Base-by-base conservation (phyloP, 2,113 vertebrate genomes). In the Circaetus cinerascens region DNA sequence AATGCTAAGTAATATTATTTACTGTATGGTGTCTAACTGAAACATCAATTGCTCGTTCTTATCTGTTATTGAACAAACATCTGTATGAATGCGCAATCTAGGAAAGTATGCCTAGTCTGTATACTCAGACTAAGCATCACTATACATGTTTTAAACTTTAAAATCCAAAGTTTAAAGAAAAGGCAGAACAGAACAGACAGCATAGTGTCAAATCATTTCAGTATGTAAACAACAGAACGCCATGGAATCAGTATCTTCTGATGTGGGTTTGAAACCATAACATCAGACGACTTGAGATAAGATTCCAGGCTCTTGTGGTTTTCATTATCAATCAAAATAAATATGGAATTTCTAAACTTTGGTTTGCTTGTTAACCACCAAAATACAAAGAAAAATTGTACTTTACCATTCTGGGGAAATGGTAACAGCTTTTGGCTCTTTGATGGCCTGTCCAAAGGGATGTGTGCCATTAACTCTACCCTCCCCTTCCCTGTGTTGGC, bases 211-310 rank as follows among this genome's bases (percentile, higher is more conserved):
- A 46, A 71, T 89, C 9, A 34, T 93, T 89, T 85, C 53, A 87
- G 45, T 89, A 40, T 85, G 26, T 95, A 95, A 94, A 95, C 84
- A 94, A 13, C 29, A 38, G n/a, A 75, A 87, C 82, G 29, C 19
- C 36, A 16, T 62, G 50, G 30, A 72, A 62, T 91, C 22, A 50
- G 30, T 87, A 16, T 81, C 89, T 95, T 83, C 25, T 95, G 83
- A 91, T 93, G 94, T 87, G 77, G 73, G 27, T 92, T 92, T 60
- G 57, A 75, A 95, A 89, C 48, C 20, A 32, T 79, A 88, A 87
- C 27, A 75, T 95, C 36, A 76, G 88, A 68, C 11, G 10, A 56
- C 56, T 90, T 3, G 2, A 88, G 85, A 90, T 94, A 94, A 88
- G 46, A 89, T 86, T 81, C n/a, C 1, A 1, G 0, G 2, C 40